Evolutionary conservation across 2,113 vertebrate genomes (phyloP).

Genomic region (Telmatochromis sp.): DNA sequence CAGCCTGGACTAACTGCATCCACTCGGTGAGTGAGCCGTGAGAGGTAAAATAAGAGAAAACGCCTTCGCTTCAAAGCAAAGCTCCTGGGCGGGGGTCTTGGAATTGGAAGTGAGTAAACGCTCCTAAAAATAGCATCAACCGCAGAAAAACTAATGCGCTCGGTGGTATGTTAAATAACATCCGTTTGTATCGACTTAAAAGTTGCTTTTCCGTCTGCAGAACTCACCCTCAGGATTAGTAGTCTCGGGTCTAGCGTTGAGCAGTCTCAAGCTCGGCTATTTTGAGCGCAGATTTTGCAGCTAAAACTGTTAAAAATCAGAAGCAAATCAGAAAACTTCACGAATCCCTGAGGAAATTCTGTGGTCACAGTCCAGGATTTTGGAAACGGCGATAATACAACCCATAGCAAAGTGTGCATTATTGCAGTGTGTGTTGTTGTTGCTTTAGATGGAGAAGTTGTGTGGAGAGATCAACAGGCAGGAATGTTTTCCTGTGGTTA

Average conservation of each 20-base stretch:
- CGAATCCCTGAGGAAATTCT: background rate
- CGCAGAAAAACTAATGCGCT: background rate
- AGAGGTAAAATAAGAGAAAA: background rate
- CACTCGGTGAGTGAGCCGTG: slow-evolving; percentile 36
- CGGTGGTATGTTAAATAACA: background rate
- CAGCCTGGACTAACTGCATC: background rate
- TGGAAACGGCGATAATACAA: background rate
- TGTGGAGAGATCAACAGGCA: background rate
- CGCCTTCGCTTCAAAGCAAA: background rate
- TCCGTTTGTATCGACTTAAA: background rate
- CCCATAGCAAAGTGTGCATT: background rate
- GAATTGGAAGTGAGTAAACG: background rate
- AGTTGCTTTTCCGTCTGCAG: background rate
- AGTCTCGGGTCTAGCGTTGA: background rate
- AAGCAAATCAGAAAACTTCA: background rate
- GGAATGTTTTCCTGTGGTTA: rapidly evolving
- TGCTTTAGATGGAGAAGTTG: background rate
- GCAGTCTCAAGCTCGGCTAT: rapidly evolving
- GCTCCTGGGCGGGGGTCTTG: background rate
- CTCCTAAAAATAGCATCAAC: background rate
- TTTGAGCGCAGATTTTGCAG: background rate
- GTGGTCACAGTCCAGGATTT: background rate
- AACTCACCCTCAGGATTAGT: rapidly evolving
- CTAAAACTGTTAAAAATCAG: background rate
- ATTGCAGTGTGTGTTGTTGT: background rate